Evolutionary conservation across 1,140 invertebrate genomes (phyloP).

Genomic region (Campoletis sonorensis): DNA sequence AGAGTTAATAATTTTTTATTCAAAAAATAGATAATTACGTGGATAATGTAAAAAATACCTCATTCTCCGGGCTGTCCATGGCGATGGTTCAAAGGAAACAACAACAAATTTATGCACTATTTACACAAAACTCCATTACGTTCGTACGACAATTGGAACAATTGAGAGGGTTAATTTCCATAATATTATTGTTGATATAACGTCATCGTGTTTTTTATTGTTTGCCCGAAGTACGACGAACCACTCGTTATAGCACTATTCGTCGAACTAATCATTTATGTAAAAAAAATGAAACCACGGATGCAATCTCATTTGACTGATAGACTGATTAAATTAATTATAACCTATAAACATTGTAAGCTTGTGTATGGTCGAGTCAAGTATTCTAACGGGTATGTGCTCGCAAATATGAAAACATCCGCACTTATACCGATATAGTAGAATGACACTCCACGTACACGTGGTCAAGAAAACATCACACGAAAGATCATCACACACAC

Average conservation of each 20-base stretch:
- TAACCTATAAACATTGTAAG: too few relatives aligned
- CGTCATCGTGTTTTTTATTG: not conserved
- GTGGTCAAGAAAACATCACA: too few relatives aligned
- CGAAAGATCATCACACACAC: too few relatives aligned
- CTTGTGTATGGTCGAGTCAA: too few relatives aligned
- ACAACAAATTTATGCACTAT: not conserved
- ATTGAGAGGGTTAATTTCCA: not conserved
- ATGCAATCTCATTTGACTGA: too few relatives aligned
- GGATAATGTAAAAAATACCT: slow-evolving; percentile 1
- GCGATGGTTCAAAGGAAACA: not conserved
- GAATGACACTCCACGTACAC: too few relatives aligned
- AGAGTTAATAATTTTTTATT: too few relatives aligned
- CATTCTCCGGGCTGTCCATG: slow-evolving; percentile 18
- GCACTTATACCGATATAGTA: too few relatives aligned
- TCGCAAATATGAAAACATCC: too few relatives aligned
- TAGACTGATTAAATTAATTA: too few relatives aligned
- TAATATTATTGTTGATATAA: not conserved
- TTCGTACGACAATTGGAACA: not conserved
- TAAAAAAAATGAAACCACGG: too few relatives aligned
- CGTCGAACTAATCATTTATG: not conserved
- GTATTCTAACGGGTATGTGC: too few relatives aligned
- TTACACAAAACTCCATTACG: not conserved
- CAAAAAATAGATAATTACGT: not conserved
- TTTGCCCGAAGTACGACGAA: not conserved
- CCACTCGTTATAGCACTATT: not conserved